Evolutionary conservation across 1,140 invertebrate species (phyloP).

Genomic region (Triops longicaudatus): DNA sequence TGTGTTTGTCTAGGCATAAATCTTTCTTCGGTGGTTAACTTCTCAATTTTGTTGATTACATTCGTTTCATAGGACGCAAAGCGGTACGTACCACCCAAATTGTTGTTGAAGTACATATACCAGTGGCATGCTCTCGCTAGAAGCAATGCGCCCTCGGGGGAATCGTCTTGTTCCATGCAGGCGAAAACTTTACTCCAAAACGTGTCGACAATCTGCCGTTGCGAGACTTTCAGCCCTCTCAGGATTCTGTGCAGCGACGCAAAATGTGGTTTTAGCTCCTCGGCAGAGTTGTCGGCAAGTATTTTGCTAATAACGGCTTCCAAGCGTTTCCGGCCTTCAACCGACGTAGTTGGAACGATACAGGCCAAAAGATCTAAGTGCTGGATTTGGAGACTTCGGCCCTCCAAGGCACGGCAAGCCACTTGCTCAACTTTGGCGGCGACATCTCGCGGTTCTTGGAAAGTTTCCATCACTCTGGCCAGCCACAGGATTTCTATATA

Average conservation of each 20-base stretch:
- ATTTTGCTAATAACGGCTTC: background rate
- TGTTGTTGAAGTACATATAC: conserved; percentile 47
- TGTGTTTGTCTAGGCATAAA: conserved; percentile 4
- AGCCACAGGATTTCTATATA: conserved; percentile 21
- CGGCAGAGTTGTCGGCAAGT: background rate
- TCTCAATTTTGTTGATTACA: conserved; percentile 38
- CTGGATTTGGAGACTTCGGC: background rate
- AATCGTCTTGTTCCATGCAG: background rate
- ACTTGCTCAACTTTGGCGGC: conserved; percentile 18
- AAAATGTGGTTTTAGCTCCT: background rate
- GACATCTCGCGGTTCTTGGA: conserved; percentile 18
- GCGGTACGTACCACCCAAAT: conserved; percentile 43
- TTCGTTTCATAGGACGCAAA: conserved; percentile 41
- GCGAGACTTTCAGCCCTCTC: conserved; percentile 20
- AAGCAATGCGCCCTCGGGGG: background rate
- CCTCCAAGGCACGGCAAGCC: conserved; percentile 14
- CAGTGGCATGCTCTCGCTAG: conserved; percentile 29
- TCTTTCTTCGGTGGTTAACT: conserved; percentile 33
- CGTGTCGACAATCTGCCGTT: conserved; percentile 27
- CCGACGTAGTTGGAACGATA: conserved; percentile 11
- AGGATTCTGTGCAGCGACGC: conserved; percentile 24
- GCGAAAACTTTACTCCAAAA: conserved; percentile 29
- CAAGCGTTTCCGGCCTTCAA: conserved; percentile 13
- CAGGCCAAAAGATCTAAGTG: conserved; percentile 12
- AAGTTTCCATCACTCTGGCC: conserved; percentile 8